Conservation (phyloP, 2,888 invertebrate species). For the Blastobasis adustella region DNA sequence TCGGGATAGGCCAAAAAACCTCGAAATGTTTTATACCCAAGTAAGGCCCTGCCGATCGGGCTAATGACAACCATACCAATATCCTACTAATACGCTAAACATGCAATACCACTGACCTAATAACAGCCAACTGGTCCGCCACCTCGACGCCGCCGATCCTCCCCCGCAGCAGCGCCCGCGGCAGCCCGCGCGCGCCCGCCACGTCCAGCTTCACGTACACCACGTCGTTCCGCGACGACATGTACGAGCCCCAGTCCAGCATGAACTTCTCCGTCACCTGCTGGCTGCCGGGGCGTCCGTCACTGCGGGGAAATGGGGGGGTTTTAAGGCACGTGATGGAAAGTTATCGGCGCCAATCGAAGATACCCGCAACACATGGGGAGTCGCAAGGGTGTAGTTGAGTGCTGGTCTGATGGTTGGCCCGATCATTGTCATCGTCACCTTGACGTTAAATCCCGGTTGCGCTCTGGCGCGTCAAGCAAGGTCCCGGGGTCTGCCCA, state of each 20-base stretch:
- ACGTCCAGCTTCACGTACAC: conserved; percentile 95
- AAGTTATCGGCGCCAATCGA: too few relatives aligned
- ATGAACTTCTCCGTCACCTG: conserved; percentile 91
- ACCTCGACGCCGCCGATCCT: conserved; percentile 93
- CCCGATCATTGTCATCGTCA: too few relatives aligned
- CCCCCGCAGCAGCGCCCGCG: conserved; percentile 86
- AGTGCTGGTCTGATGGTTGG: too few relatives aligned
- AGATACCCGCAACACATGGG: too few relatives aligned
- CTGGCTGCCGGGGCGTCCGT: conserved; percentile 94
- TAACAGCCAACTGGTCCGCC: conserved; percentile 91
- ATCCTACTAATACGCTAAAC: too few relatives aligned
- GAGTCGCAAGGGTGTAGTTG: too few relatives aligned
- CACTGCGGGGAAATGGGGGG: conserved; percentile 65
- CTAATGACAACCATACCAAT: neutral
- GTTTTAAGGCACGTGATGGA: too few relatives aligned
- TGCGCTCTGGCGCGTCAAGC: too few relatives aligned
- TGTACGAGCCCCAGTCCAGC: conserved; percentile 94
- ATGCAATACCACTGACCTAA: conserved; percentile 64
- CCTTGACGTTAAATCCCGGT: too few relatives aligned
- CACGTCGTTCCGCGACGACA: conserved; percentile 92
- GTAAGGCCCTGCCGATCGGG: too few relatives aligned
- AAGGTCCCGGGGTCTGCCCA: too few relatives aligned
- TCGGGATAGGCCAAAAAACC: too few relatives aligned
- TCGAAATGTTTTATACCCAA: neutral
- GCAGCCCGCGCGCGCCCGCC: conserved; percentile 87